Conservation (phyloP, 2,888 invertebrate genomes). For the Drosophila helvetica region DNA sequence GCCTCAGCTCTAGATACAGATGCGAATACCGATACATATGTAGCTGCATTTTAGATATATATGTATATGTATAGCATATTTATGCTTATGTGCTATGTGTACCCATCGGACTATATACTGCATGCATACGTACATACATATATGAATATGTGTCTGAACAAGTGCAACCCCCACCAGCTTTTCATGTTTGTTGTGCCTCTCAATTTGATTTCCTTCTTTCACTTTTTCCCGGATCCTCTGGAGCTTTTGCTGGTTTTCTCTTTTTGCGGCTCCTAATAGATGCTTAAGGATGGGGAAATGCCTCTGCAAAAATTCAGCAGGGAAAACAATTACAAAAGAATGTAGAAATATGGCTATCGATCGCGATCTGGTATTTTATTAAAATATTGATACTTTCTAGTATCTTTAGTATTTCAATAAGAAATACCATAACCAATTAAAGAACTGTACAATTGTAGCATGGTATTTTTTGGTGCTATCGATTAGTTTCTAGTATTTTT, state of each 20-base stretch:
- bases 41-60: constrained; percentile 15
- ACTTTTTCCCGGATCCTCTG: constrained; percentile 24
- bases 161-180: constrained; percentile 15
- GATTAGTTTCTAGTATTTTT: too few species aligned
- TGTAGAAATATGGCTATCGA: too few species aligned
- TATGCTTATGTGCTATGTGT: constrained; percentile 26
- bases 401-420: too few species aligned
- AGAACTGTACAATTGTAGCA: too few species aligned
- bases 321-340: too few species aligned
- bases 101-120: constrained; percentile 1
- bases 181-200: constrained; percentile 21
- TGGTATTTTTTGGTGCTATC: too few species aligned
- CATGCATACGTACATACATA: neutral
- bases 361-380: too few species aligned
- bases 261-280: constrained; percentile 21
- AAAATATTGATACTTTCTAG: too few species aligned
- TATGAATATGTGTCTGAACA: constrained; percentile 16
- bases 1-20: constrained; percentile 23
- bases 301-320: too few species aligned
- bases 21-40: constrained; percentile 24
- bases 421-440: too few species aligned
- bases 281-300: neutral
- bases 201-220: constrained; percentile 41
- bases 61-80: constrained; percentile 33
- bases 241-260: constrained; percentile 29